A percentile compares a stretch with the other conserved stretches of the same genome.
Conservation (phyloP, 1,140 invertebrate species). For the Anoplophora glabripennis region DNA sequence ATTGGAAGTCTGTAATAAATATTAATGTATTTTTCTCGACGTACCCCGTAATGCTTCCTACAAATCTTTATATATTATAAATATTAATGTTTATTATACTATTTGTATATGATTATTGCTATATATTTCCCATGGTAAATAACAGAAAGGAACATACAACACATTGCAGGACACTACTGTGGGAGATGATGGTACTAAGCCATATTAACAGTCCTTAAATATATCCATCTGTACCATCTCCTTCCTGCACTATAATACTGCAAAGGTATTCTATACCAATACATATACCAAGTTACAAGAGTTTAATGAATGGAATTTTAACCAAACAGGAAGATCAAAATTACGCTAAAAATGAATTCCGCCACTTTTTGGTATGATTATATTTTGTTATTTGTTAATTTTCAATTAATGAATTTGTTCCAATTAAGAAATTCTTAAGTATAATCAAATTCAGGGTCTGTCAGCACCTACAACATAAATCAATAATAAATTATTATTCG, state of each 20-base stretch:
- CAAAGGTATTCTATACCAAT: conserved; percentile 26
- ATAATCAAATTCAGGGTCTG: too few relatives aligned
- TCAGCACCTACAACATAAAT: too few relatives aligned
- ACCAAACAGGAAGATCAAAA: not conserved
- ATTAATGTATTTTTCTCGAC: conserved; percentile 9
- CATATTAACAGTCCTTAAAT: conserved; percentile 18
- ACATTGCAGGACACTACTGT: conserved; percentile 24
- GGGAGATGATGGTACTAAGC: conserved; percentile 22
- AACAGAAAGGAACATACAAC: conserved; percentile 29
- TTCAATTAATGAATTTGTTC: too few relatives aligned
- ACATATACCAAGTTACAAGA: not conserved
- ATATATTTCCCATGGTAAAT: conserved; percentile 42
- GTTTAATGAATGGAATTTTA: not conserved
- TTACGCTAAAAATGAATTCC: too few relatives aligned
- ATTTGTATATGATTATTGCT: conserved; percentile 46
- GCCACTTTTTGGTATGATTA: too few relatives aligned
- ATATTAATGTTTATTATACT: conserved; percentile 32
- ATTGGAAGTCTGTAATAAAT: not conserved
- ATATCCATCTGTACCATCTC: conserved; percentile 17
- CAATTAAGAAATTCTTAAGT: too few relatives aligned
- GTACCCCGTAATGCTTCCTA: conserved; percentile 10
- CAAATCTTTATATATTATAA: conserved; percentile 24
- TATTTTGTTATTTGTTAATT: too few relatives aligned
- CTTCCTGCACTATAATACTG: conserved; percentile 44
- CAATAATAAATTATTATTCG: too few relatives aligned